Base-by-base conservation (phyloP, 1,140 invertebrate species). In the Pogonognathellus flavescens region DNA sequence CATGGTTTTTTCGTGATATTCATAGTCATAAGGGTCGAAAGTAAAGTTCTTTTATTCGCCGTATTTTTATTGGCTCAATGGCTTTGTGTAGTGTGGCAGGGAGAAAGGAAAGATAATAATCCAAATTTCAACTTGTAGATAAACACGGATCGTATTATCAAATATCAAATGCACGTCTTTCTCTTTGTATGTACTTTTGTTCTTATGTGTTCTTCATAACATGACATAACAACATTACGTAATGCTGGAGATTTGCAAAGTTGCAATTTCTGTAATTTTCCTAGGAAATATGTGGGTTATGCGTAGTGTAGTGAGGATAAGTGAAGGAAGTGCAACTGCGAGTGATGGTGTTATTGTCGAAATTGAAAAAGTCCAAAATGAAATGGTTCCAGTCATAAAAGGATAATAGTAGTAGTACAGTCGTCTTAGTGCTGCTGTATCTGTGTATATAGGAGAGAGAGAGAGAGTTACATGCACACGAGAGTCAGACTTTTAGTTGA, bases 361-460 rank as follows among this genome's bases (percentile, higher is more conserved):
- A 86, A 86, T 86, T 86, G 85, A 86, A 86, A 86, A 86, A 86
- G 80, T 86, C 85, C 80, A 86, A 86, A 86, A 86, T 72, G 85
- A 86, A 86, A 86, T 86, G 85, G 85, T 70, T 57, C n/a, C 8
- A 83, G 85, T 86, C 85, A 82, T 86, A 86, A 86, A 86, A 82
- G 81, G 85, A 86, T 86, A 86, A 86, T 82, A 86, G 85, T 41
- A 22, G 62, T 70, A 22, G 25, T 70, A 70, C 5, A 57, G 53
- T 57, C 11, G 49, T 18, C 20, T 8, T 31, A 31, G 62, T 70
- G 11, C 14, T 70, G 20, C 11, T 22, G 62, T 20, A 18, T 11
- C n/a, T n/a, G n/a, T n/a, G n/a, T 22, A 70, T 11, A 16, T 62
- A 52, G 59, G 82, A 62, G 81, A 31, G 31, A 81, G 80, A 18